phyloP scores from a whole-genome alignment of 2,888 invertebrate genomes.

The Ypsolopha scabrella region DNA sequence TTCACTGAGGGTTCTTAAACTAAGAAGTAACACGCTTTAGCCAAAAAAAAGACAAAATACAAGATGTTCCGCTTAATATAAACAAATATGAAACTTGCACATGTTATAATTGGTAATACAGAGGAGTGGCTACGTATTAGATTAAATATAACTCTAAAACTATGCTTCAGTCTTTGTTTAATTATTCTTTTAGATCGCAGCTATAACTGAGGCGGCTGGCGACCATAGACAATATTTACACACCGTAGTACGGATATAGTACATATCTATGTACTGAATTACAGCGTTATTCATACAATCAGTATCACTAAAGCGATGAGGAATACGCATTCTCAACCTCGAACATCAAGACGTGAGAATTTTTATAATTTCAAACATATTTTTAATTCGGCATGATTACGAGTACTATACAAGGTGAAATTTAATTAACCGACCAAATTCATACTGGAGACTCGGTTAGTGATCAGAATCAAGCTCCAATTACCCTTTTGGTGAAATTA shows the following conservation, averaged over 20 bases:
- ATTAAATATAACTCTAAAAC: constrained; percentile 59
- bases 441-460: no score
- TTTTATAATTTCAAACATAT: no score
- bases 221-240: neutral
- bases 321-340: no score
- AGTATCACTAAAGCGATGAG: no score
- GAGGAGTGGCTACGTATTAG: constrained; percentile 8
- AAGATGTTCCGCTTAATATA: neutral
- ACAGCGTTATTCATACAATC: neutral
- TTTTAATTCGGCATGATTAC: no score
- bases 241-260: neutral
- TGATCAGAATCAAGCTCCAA: no score
- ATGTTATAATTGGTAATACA: constrained; percentile 43
- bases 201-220: constrained; percentile 34
- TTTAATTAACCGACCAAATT: no score
- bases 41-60: neutral
- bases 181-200: constrained; percentile 44
- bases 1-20: no score
- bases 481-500: no score
- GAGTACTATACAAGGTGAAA: no score
- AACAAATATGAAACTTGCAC: constrained; percentile 21
- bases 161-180: constrained; percentile 67
- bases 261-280: neutral
- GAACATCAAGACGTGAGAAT: no score
- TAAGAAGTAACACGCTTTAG: neutral